Base-by-base conservation (phyloP, 2,888 invertebrate species). In the Cyclophora punctaria region DNA sequence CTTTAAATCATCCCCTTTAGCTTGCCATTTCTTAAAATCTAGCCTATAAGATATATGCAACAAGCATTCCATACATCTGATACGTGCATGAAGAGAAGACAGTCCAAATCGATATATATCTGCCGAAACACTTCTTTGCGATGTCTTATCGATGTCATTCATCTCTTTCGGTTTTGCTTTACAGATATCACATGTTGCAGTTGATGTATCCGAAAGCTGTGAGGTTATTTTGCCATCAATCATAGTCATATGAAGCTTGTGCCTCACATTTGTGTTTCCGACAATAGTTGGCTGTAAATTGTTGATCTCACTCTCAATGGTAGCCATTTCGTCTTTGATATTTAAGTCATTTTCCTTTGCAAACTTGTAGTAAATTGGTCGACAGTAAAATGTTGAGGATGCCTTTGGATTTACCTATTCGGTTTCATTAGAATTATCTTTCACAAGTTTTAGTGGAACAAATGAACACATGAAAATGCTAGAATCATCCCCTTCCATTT, bases 401-500 rank as follows among this genome's bases (percentile, higher is more conserved):
- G 1, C 2, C 20, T 20, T 20, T 20, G 20, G 20, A 20, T 20
- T 20, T 20, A 1, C 20, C 20, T 2, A 20, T 20, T 1, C 20
- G 20, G 20, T 20, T 20, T 20, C 20, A 20, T 20, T 20, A 20
- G 20, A 20, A 20, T 20, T 20, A 20, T 20, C 20, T 20, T 20
- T 20, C 20, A 20, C 20, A 20, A 20, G 20, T 20, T 20, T 20
- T 20, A 41, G 6, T 6, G 48, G 48, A 7, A 44, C 48, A 40
- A 48, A 48, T 35, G 44, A 44, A 37, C 44, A 43, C 44, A 48
- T 48, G 33, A 48, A 44, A 35, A 48, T 48, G 33, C 48, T 48
- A 35, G 48, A 48, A 44, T 48, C 48, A 44, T 44, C 48, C 20
- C 35, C 35, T 20, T 44, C 44, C 5, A 35, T 44, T 44, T 35